A percentile compares a stretch with the other conserved stretches of the same genome.
These are phyloP conservation scores for Stichodactyla helianthus DNA, from an alignment of 64 coral and sea anemone genomes.

Conservation along the genomic window DNA sequence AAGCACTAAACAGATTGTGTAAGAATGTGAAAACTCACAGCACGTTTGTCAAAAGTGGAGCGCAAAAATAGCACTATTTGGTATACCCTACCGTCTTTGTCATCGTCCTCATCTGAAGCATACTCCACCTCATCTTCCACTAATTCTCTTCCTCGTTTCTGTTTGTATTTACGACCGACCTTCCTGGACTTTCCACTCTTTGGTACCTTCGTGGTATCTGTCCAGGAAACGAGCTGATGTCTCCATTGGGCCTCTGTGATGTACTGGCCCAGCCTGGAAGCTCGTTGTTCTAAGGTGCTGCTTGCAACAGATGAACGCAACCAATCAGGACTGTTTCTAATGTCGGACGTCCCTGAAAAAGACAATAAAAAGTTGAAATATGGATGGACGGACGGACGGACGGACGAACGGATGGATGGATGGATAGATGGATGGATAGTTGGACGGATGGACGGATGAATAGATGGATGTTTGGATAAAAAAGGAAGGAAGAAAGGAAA, in stretches of 20 bases:
- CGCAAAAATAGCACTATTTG: not conserved
- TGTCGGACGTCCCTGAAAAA: not conserved
- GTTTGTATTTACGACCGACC: slow-evolving; percentile 19
- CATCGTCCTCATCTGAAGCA: slow-evolving; percentile 50
- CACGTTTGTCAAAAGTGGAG: too few relatives aligned
- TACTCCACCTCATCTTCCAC: slow-evolving; percentile 21
- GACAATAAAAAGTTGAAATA: not conserved
- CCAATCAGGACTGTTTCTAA: slow-evolving; percentile 48
- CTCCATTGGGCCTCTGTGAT: slow-evolving; percentile 97
- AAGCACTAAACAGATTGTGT: too few relatives aligned
- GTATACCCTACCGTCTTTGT: not conserved
- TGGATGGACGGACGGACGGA: not conserved
- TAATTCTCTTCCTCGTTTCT: slow-evolving; percentile 22
- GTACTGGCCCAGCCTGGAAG: slow-evolving; percentile 82
- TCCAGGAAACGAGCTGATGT: slow-evolving; percentile 87
- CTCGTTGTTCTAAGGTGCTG: slow-evolving; percentile 67
- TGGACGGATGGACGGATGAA: not conserved
- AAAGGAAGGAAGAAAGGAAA: not conserved
- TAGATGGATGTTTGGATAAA: not conserved
- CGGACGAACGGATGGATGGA: too few relatives aligned
- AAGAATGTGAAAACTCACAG: too few relatives aligned
- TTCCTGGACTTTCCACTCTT: slow-evolving; percentile 10
- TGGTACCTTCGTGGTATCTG: not conserved
- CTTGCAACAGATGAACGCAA: slow-evolving; percentile 38
- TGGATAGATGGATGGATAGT: not conserved